Base-by-base conservation (phyloP, 2,113 vertebrate genomes). In the Verasper variegatus region DNA sequence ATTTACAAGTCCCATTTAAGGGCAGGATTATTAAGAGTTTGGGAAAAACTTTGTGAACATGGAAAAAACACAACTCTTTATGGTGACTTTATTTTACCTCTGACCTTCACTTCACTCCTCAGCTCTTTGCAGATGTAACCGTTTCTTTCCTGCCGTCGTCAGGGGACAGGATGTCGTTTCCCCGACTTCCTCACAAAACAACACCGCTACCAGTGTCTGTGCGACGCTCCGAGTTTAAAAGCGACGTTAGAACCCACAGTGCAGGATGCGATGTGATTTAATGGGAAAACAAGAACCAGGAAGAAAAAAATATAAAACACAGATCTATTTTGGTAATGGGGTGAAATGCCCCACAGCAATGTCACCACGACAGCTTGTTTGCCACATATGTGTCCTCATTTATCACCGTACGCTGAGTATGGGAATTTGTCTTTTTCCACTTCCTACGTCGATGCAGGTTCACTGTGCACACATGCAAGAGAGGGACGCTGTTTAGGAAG, bases 311-410 rank as follows among this genome's bases (percentile, higher is more conserved):
- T n/a, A 76, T 1, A 14, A 1, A 24, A 24, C 52, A 68, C 4
- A 13, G 78, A 62, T 87, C 78, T 92, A 87, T 92, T 92, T 91
- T 83, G 73, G 87, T 86, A 80, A 85, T 70, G 73, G 83, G 81
- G 82, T 89, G 83, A 89, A 90, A 62, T 76, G 89, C 91, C 82
- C 82, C 68, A 21, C 71, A 89, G 90, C 89, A 84, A 89, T 87
- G 92, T 91, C 88, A 84, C 81, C n/a, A 69, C 68, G 61, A 77
- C 83, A 86, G 76, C 82, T 87, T 90, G 86, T 86, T 90, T 88
- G 80, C 71, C 18, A 76, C 81, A 81, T 86, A n/a, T 78, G 80
- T 77, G 87, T 86, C 88, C 87, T 87, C 76, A 63, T 90, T 87
- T 81, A 86, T 86, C 80, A 72, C 78, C 18, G 58, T 52, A 68